A percentile compares a stretch with the other conserved stretches of the same genome.
Evolutionary conservation across 2,797 vertebrate genomes (phyloP).

Genomic region (Protonibea diacanthus): DNA sequence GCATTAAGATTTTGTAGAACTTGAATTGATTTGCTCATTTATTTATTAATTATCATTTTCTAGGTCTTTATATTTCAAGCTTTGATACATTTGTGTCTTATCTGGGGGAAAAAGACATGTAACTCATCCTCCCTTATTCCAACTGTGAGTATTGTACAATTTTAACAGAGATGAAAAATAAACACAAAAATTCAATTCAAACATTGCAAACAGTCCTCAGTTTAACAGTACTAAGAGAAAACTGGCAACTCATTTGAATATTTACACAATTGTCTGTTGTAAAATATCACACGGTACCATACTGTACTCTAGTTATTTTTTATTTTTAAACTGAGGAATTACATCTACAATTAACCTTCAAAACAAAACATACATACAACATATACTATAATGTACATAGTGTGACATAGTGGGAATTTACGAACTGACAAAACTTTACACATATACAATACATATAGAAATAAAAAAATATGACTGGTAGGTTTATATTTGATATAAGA

Average conservation of each 20-base stretch:
- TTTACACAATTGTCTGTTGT: too few relatives aligned
- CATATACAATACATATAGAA: neutral
- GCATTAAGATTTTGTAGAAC: neutral
- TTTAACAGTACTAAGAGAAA: too few relatives aligned
- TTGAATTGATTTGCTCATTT: neutral
- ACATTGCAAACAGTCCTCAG: too few relatives aligned
- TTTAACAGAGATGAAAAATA: neutral
- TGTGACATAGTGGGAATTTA: neutral
- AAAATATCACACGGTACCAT: too few relatives aligned
- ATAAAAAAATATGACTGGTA: neutral
- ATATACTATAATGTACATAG: neutral
- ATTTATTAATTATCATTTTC: neutral
- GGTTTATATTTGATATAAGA: too few relatives aligned
- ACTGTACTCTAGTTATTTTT: too few relatives aligned
- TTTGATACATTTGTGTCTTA: neutral
- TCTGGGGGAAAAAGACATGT: neutral
- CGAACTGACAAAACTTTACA: neutral
- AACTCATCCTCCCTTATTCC: too few relatives aligned
- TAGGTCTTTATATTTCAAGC: neutral
- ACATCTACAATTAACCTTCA: too few relatives aligned
- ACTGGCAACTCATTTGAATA: too few relatives aligned
- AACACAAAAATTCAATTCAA: too few relatives aligned
- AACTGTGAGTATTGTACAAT: neutral
- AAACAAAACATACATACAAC: neutral
- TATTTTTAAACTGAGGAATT: too few relatives aligned